phyloP scores from a whole-genome alignment of 2,113 vertebrate species.

The Stegastes partitus region DNA sequence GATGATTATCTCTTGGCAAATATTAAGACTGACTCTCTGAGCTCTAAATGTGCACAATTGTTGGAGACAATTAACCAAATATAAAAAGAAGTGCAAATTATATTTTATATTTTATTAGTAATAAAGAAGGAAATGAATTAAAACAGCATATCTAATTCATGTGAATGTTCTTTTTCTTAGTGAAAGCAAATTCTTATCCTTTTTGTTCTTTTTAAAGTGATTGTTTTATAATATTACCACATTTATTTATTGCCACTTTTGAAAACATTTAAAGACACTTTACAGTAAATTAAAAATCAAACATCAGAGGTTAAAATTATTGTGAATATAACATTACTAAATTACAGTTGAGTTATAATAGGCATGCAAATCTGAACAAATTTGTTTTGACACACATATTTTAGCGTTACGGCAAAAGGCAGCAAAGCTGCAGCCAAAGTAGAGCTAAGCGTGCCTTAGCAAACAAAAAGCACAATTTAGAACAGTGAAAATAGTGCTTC shows the following conservation, averaged over 20 bases:
- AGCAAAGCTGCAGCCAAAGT: background rate
- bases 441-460: background rate
- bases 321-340: background rate
- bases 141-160: background rate
- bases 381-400: background rate
- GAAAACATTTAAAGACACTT: background rate
- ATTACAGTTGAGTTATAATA: conserved; percentile 8
- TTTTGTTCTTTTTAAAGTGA: background rate
- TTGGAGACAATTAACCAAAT: background rate
- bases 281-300: background rate
- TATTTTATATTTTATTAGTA: background rate
- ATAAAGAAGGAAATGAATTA: background rate
- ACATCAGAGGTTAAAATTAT: background rate
- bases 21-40: background rate
- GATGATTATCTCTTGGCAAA: background rate
- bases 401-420: background rate
- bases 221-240: too few relatives aligned
- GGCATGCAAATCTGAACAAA: background rate
- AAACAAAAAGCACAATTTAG: conserved; percentile 26
- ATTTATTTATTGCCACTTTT: background rate
- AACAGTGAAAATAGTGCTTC: background rate
- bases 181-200: background rate
- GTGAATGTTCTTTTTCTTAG: background rate
- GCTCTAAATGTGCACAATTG: background rate
- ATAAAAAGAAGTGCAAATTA: background rate